Evolutionary conservation across 2,888 invertebrate genomes (phyloP), one percentile per base, ranked within the genome.

Genomic region (Agrenia bidenticulata): DNA sequence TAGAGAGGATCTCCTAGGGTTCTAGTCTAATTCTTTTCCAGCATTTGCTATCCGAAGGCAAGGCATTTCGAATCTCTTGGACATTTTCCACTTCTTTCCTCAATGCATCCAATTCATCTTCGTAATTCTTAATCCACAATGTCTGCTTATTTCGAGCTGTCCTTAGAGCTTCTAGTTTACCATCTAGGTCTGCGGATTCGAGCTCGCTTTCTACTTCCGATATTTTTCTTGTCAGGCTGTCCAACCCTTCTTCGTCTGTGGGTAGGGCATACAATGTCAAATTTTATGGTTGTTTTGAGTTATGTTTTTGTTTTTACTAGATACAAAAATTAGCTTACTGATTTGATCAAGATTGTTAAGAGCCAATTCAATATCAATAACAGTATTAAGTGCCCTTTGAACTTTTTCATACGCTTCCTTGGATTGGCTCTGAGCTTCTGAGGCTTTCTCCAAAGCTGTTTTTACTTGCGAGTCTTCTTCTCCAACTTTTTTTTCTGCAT

Each of bases 341-440:
- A 92, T 85, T 58, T 88, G 87, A 1, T 88, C 88, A 0, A 91
- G 82, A 77, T 88, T 88, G 73, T 86, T 84, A 19, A 94, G 81
- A 77, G 92, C 89, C 23, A 87, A 86, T 78, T 88, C 85, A 63
- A 94, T 92, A 50, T 85, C 86, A 66, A 89, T 85, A 2, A 97
- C 86, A 71, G 90, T 90, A 7, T 84, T 84, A 50, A 92, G 82
- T 0, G 94, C 91, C 76, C 89, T 88, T 26, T 87, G 84, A 0
- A 95, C 92, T 81, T 90, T 89, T 72, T 87, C 87, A 61, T 89
- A 87, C 0, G 93, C 92, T 75, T 89, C 87, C 58, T 86, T 84
- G 0, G 94, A 90, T 73, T 90, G 39, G 4, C 87, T 89, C 78
- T 90, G 91, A 0, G 94, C 93, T 82, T 90, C 87, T 4, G 92